These are phyloP conservation scores for Hydrochoerus hydrochaeris DNA, from an alignment of 2,113 vertebrate genomes.

Conservation along the genomic window DNA sequence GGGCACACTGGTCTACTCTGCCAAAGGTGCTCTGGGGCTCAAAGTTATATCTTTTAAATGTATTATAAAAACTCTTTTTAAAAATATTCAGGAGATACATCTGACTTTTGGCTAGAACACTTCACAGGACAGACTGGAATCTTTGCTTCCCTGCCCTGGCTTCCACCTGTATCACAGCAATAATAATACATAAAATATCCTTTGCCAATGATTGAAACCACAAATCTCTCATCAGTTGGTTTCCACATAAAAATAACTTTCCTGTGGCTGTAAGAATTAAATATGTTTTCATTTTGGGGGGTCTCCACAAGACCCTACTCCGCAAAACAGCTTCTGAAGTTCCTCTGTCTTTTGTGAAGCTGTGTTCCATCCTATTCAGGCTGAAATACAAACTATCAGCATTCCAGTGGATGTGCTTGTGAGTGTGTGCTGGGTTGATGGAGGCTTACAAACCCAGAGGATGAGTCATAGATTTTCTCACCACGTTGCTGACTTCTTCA, in stretches of 20 bases:
- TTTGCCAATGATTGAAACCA: background rate
- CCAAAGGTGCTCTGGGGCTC: too few relatives aligned
- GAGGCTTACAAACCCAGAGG: background rate
- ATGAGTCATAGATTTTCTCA: background rate
- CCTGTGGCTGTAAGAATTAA: background rate
- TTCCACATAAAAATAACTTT: background rate
- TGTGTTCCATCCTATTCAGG: background rate
- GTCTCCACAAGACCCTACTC: accelerated
- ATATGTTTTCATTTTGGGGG: background rate
- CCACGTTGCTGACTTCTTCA: background rate
- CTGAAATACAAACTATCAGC: background rate
- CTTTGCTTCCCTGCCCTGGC: background rate
- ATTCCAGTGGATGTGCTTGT: background rate
- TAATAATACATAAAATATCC: background rate
- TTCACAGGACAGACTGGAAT: background rate
- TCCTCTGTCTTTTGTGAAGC: background rate
- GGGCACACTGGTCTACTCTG: too few relatives aligned
- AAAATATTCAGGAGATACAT: background rate
- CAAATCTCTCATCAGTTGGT: background rate
- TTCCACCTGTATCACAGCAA: background rate
- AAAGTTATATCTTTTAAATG: background rate
- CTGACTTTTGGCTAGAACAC: background rate
- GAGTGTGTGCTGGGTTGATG: accelerated
- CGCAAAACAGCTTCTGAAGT: background rate
- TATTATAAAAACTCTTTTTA: background rate